These are phyloP conservation scores for Girardia tigrina DNA, from an alignment of 2,888 invertebrate species.

Conservation along the genomic window DNA sequence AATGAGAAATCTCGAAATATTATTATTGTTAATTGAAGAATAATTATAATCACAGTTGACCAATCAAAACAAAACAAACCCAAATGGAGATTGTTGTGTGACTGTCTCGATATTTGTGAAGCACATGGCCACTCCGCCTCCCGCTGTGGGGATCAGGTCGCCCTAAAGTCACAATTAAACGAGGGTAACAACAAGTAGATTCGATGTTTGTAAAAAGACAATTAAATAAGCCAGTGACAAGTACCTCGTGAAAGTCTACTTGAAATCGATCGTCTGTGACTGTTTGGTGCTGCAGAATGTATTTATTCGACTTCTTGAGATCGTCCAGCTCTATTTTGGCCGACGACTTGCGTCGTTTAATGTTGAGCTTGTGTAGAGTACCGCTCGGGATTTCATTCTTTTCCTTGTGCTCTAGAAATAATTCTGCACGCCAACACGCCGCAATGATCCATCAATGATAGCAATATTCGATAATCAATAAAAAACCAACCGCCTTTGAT, in stretches of 20 bases:
- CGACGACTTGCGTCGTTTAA: background rate
- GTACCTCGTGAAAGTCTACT: background rate
- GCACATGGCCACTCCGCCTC: constrained; percentile 82
- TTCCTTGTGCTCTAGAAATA: background rate
- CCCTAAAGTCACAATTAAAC: too few relatives aligned
- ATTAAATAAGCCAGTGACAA: background rate
- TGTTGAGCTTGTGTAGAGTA: background rate
- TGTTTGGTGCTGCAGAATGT: background rate
- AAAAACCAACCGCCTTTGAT: too few relatives aligned
- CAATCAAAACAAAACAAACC: too few relatives aligned
- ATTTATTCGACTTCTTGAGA: background rate
- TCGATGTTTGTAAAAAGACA: background rate
- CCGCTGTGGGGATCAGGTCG: constrained; percentile 77
- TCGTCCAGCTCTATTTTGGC: background rate
- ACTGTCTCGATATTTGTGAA: constrained; percentile 73
- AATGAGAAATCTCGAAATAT: too few relatives aligned
- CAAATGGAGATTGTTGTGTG: too few relatives aligned
- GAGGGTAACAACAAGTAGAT: too few relatives aligned
- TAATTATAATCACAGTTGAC: too few relatives aligned
- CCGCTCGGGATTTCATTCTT: background rate
- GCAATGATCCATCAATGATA: too few relatives aligned
- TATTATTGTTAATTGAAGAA: too few relatives aligned
- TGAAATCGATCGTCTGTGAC: background rate
- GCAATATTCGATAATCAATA: too few relatives aligned
- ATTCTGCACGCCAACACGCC: too few relatives aligned